Base-by-base conservation (phyloP, 2,113 vertebrate genomes). In the Mesembrinibis cayennensis region DNA sequence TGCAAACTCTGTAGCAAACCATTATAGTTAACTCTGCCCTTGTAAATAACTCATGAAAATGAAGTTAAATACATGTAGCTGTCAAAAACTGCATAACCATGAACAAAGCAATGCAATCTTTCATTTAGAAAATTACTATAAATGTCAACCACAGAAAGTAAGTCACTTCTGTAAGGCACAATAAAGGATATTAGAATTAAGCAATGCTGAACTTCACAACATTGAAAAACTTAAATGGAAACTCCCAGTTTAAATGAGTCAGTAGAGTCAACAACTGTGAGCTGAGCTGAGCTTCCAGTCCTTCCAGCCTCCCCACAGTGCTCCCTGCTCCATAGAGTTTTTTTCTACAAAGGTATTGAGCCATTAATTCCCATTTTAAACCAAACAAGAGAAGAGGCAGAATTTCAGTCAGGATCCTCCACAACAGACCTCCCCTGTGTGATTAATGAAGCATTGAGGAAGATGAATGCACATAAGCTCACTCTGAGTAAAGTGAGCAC, bases 381-480 rank as follows among this genome's bases (percentile, higher is more conserved):
- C 32, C 90, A 86, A 86, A 89, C 26, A 81, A 72, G 58, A 65
- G 53, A 82, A 53, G 1, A 45, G 87, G 78, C 1, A 10, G 86
- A 34, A 66, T 90, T 96, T 78, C 82, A 89, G 79, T n/a, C 88
- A 74, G 79, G 44, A 94, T 84, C 69, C 79, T 89, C 78, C 78
- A 77, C 71, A 92, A 45, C 74, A 91, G 50, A 61, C 53, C 83
- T 80, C 76, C 80, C 52, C 58, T 34, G 62, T 42, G 93, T 76
- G 94, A 93, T 87, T 94, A 71, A 96, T 93, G 95, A 94, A 87
- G 84, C 49, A 63, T 7, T 80, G 94, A 86, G 82, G 70, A 93
- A 90, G 91, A 94, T 81, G 89, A 94, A 90, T 66, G 85, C 70
- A 52, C 63, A 17, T 63, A 79, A 87, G 49, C 81, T 94, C 52